These are phyloP conservation scores for Araneus ventricosus DNA, from an alignment of 1,140 invertebrate genomes.

Conservation along the genomic window DNA sequence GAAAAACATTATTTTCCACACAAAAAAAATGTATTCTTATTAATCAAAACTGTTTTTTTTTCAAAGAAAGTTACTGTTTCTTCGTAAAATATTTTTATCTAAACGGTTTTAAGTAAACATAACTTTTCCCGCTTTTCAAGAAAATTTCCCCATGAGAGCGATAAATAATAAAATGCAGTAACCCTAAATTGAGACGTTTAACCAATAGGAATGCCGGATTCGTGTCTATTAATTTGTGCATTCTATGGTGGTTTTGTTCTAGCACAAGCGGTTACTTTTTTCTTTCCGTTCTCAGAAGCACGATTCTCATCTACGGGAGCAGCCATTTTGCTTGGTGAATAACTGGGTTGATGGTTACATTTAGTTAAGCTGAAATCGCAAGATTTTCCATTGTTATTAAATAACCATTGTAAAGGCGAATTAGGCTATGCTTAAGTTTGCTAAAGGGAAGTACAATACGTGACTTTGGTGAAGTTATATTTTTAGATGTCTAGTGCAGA, in stretches of 20 bases:
- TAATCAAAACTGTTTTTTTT: too few relatives aligned
- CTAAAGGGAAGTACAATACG: slow-evolving; percentile 68
- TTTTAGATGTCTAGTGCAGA: slow-evolving; percentile 76
- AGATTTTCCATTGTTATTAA: not conserved
- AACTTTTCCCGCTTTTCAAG: too few relatives aligned
- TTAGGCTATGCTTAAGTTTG: slow-evolving; percentile 70
- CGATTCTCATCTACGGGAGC: slow-evolving; percentile 47
- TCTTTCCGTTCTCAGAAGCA: slow-evolving; percentile 34
- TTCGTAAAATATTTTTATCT: too few relatives aligned
- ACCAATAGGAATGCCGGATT: not conserved
- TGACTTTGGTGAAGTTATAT: slow-evolving; percentile 70
- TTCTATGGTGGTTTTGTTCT: not conserved
- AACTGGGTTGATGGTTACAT: not conserved
- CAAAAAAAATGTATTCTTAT: too few relatives aligned
- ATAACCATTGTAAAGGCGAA: not conserved
- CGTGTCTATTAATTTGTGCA: not conserved
- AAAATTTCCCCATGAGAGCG: not conserved
- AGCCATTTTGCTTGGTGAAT: slow-evolving; percentile 56
- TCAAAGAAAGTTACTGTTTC: too few relatives aligned
- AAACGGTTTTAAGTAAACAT: too few relatives aligned
- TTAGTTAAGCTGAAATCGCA: not conserved
- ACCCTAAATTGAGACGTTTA: not conserved
- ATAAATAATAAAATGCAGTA: not conserved
- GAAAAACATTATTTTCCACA: too few relatives aligned
- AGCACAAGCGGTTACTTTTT: not conserved